Base-by-base conservation (phyloP, 1,140 invertebrate genomes). In the Drosophila pseudoobscura region DNA sequence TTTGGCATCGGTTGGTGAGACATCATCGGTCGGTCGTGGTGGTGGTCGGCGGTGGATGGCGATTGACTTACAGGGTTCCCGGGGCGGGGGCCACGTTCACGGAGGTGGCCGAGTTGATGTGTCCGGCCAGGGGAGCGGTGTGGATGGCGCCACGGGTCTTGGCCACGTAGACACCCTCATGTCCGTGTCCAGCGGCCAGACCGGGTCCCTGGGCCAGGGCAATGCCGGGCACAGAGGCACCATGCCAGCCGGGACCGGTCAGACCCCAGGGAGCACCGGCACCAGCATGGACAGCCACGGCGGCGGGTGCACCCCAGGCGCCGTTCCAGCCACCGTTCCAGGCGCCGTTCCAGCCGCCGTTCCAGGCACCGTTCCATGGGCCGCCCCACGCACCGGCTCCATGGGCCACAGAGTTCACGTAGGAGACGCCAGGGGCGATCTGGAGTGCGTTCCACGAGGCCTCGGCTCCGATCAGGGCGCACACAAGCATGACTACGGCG, bases 81-180 rank as follows among this genome's bases (percentile, higher is more conserved):
- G 93, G 92, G 50, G 93, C 92, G 56, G 93, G 91, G 35, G 92
- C 92, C 56, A 92, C 90, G 72, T 93, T 93, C 88, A 91, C 59
- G 7, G 90, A 91, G 31, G 90, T 89, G 56, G 89, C 90, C 2
- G 90, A 91, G 72, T 83, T 85, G 65, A 90, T 78, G 73, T 91
- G 90, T 63, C 92, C 92, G 52, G 92, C 92, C 24, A 93, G 87
- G 15, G 93, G 93, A 68, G 93, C 93, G 46, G 91, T 91, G 68
- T 93, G 93, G 44, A 93, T 80, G 60, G 93, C 92, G 55, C 93
- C 93, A 66, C 92, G 92, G 54, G 92, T 93, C 63, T 93, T 92
- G 60, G 93, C 93, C n/a, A 93, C 92, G 75, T 93, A 93, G 63
- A 88, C 87, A 64, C 90, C 90, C 70, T 90, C 77, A 72, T 84